phyloP scores from a whole-genome alignment of 1,140 invertebrate genomes.

The Ips nitidus region DNA sequence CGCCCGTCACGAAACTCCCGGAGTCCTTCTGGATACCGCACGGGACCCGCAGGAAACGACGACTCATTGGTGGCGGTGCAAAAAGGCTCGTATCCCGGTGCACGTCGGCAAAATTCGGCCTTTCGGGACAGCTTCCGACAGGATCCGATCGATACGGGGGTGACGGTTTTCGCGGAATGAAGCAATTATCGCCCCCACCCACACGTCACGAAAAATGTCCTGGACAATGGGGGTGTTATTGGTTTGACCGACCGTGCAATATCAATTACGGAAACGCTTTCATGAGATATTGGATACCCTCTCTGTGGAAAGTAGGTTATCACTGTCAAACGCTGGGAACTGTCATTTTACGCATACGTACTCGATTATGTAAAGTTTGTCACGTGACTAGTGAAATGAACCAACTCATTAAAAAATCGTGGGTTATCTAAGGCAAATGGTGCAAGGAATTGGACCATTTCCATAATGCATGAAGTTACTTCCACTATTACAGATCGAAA shows the following conservation, averaged over 20 bases:
- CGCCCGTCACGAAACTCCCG: constrained; percentile 17
- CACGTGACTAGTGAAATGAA: too few species aligned
- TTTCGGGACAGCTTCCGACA: constrained; percentile 39
- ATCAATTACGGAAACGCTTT: background rate
- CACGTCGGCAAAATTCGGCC: constrained; percentile 37
- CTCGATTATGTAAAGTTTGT: too few species aligned
- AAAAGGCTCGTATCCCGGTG: background rate
- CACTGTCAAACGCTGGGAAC: too few species aligned
- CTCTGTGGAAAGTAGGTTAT: too few species aligned
- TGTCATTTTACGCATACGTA: too few species aligned
- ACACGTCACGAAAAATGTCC: background rate
- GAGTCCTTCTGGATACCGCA: constrained; percentile 14
- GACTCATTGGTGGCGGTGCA: constrained; percentile 11
- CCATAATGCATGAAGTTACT: constrained; percentile 2
- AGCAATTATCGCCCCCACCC: constrained; percentile 11
- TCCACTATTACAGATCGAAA: constrained; percentile 2
- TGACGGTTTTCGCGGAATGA: constrained; percentile 11
- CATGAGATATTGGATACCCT: background rate
- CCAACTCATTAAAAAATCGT: too few species aligned
- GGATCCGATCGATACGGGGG: constrained; percentile 42
- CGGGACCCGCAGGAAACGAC: constrained; percentile 5
- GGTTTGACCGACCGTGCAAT: background rate
- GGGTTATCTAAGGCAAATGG: too few species aligned
- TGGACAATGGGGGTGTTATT: background rate
- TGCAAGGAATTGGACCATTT: background rate